Base-by-base conservation (phyloP, 2,888 invertebrate genomes). In the Himalopsyche japonica region DNA sequence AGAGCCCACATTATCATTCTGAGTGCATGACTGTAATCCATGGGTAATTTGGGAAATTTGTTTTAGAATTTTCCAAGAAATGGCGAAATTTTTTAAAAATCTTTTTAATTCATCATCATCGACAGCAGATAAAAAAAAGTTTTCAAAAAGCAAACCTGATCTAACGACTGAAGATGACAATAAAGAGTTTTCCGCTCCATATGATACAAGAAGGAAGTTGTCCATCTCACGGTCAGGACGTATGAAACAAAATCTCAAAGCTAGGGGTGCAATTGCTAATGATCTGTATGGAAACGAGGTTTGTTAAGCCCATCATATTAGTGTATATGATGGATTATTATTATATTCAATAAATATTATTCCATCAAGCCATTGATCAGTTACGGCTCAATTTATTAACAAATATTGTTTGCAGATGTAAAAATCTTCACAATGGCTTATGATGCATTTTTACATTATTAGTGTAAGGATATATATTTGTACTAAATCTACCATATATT, bases 151-250 rank as follows among this genome's bases (percentile, higher is more conserved):
- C 34, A 85, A 85, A 32, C 48, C 81, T 0, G 85, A 85, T n/a
- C n/a, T 83, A 30, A 57, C 79, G 18, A 82, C 47, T 7, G 82
- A 86, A n/a, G 81, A 77, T 24, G 89, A 89, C 0, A 90, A 91
- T 0, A 89, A 87, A 1, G 89, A 89, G 7, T 88, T 88, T 37
- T 86, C 89, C 0, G 89, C 90, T 0, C 89, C 90, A 0, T 84
- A 90, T 48, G 90, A 91, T 2, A 89, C 88, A 0, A 90, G 90
- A 80, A 88, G 92, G 82, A 92, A 91, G 86, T 88, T 92, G 85
- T 93, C 94, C n/a, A 93, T 94, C 87, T 94, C 94, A 0, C 89
- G 94, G 85, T 94, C 94, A 47, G 94, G 94, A 3, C 90, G 93
- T 87, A 92, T 94, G 90, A 92, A 91, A 88, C 93, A 93, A 87